Percentiles rank a stretch among this genome's conserved stretches.
Conservation (phyloP, 2,888 invertebrate genomes). For the Cacoxenus indagator region DNA sequence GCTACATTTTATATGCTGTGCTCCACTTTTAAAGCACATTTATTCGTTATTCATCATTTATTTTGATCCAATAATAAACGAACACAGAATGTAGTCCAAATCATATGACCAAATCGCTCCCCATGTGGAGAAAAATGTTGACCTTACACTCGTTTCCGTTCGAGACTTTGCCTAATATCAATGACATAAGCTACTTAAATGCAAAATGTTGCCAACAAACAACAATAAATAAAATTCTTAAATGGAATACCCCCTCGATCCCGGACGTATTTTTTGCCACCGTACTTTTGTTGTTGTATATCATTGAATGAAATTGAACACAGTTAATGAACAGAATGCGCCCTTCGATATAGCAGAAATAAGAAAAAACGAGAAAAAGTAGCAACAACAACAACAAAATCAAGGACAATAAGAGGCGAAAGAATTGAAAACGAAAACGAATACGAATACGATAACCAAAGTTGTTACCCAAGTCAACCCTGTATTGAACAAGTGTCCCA, state of each 20-base stretch:
- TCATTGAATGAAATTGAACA: conserved; percentile 1
- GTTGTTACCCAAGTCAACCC: conserved; percentile 31
- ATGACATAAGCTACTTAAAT: conserved; percentile 51
- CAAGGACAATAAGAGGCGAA: conserved; percentile 12
- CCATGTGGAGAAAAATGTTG: too few relatives aligned
- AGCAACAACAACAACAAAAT: conserved; percentile 31
- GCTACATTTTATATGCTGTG: too few relatives aligned
- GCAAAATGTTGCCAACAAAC: conserved; percentile 27
- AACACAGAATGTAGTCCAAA: too few relatives aligned
- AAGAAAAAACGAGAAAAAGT: conserved; percentile 17
- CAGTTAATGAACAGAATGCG: conserved; percentile 25
- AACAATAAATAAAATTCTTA: conserved; percentile 9
- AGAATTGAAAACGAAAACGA: conserved; percentile 19
- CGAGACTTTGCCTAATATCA: conserved; percentile 36
- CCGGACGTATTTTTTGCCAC: neutral
- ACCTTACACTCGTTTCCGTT: too few relatives aligned
- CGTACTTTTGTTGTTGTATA: conserved; percentile 27
- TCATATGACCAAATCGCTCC: too few relatives aligned
- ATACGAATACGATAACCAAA: neutral
- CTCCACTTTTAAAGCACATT: too few relatives aligned
- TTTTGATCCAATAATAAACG: too few relatives aligned
- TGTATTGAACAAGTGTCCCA: conserved; percentile 1
- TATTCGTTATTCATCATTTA: too few relatives aligned
- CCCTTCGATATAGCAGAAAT: conserved; percentile 24
- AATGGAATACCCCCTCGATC: conserved; percentile 15